phyloP scores from a whole-genome alignment of 2,113 vertebrate species.

The Gallinago paraguaiae region DNA sequence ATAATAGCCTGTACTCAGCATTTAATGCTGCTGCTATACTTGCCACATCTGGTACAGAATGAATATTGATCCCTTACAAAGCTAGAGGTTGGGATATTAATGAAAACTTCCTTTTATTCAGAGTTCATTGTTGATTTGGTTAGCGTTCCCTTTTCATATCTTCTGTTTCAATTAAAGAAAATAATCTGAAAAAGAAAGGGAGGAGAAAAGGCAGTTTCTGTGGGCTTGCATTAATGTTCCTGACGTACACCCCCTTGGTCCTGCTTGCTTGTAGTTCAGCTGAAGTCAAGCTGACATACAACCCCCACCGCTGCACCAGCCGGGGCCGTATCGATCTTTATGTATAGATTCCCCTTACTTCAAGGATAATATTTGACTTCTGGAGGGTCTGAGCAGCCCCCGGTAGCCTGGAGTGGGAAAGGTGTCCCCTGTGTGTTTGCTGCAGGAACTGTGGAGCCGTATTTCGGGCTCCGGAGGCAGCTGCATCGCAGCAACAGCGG shows the following conservation, averaged over 20 bases:
- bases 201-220: background rate
- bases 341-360: background rate
- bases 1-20: background rate
- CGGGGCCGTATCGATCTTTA: background rate
- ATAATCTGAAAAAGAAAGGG: background rate
- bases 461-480: background rate
- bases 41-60: background rate
- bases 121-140: background rate
- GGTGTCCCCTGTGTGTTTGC: background rate
- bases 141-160: background rate
- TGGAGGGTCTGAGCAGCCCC: background rate
- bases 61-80: background rate
- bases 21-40: background rate
- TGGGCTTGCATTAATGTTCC: background rate
- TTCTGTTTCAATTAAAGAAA: background rate
- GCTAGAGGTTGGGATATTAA: background rate
- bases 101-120: background rate
- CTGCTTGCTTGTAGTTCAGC: background rate
- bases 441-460: background rate
- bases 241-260: background rate
- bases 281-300: background rate
- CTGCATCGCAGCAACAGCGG: background rate
- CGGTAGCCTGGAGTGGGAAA: background rate
- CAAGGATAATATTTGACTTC: background rate
- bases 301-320: background rate